These are phyloP conservation scores for Antennarius striatus DNA, from an alignment of 2,113 vertebrate species.

Conservation along the genomic window DNA sequence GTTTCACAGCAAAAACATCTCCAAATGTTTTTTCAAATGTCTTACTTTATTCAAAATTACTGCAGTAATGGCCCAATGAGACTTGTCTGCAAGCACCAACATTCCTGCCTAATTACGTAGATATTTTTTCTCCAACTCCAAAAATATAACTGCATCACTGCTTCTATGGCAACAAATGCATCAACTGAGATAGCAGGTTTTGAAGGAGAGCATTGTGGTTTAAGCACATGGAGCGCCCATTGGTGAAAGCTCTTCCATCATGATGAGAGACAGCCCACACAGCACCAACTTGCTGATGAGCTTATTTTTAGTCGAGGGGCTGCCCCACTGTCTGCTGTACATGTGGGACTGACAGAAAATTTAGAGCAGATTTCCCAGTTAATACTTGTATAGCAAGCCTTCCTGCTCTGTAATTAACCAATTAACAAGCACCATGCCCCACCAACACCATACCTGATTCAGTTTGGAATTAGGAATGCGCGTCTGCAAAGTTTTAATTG, in stretches of 20 bases:
- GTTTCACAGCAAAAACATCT: conserved; percentile 36
- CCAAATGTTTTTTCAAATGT: conserved; percentile 19
- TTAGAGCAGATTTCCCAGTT: conserved; percentile 77
- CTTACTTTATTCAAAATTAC: conserved; percentile 16
- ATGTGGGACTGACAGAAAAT: conserved; percentile 68
- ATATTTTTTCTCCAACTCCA: conserved; percentile 11
- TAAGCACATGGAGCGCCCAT: conserved; percentile 38
- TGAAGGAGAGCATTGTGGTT: conserved; percentile 26
- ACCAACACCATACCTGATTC: conserved; percentile 90
- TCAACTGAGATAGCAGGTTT: conserved; percentile 23
- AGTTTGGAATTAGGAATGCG: conserved; percentile 94
- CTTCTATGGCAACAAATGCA: conserved; percentile 41
- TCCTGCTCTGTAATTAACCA: conserved; percentile 93
- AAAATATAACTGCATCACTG: conserved; percentile 1
- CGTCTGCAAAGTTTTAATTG: conserved; percentile 98
- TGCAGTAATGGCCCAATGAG: conserved; percentile 3
- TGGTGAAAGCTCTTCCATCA: conserved; percentile 61
- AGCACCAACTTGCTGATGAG: conserved; percentile 71
- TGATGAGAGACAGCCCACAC: conserved; percentile 67
- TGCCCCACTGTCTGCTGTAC: conserved; percentile 65
- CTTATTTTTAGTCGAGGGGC: conserved; percentile 73
- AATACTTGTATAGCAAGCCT: conserved; percentile 82
- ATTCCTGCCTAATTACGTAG: conserved; percentile 34
- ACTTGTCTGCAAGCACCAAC: conserved; percentile 7
- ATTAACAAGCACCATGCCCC: conserved; percentile 90